Base-by-base conservation (phyloP, 2,113 vertebrate genomes). In the Actenoides lindsayi region DNA sequence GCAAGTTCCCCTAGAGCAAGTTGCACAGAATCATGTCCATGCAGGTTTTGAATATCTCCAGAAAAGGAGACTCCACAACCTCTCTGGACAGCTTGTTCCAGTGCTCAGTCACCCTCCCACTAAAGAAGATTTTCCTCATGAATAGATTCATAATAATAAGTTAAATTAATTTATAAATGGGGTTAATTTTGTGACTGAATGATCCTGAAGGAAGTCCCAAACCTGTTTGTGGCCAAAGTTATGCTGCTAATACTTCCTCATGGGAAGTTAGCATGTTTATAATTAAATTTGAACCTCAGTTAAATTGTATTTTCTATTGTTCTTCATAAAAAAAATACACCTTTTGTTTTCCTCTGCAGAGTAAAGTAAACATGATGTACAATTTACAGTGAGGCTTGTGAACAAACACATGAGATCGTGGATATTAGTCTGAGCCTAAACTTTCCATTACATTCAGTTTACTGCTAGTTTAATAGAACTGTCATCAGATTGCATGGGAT, bases 341-440 rank as follows among this genome's bases (percentile, higher is more conserved):
- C 2, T 90, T 79, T 83, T 57, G 21, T 89, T 85, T 92, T 79
- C 57, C 65, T 83, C 57, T 87, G 33, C 30, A 48, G 86, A 82
- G 53, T 69, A 76, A 89, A 82, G 53, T 69, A 76, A 96, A 81
- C 50, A 37, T n/a, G 37, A 7, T 33, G 21, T 28, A 57, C 25
- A 78, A 73, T 92, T 74, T 92, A 42, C 69, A 64, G 20, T 46
- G 44, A 85, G 53, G 37, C 48, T 57, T 87, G 65, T 76, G 80
- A 91, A 39, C 18, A 68, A 59, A 78, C 42, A 28, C 57, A 17
- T 27, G 35, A 62, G 67, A 73, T 73, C 13, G 37, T 48, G 17
- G 30, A 17, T 89, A 88, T 88, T 88, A 88, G n/a, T 42, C 65
- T 93, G 50, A 94, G 67, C 81, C 37, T 93, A 73, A 94, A 50